A percentile compares a stretch with the other conserved stretches of the same genome.
These are phyloP conservation scores for Aphrocallistes beatrix DNA, from an alignment of 37 sponge, comb jelly and placozoan genomes.

Conservation along the genomic window DNA sequence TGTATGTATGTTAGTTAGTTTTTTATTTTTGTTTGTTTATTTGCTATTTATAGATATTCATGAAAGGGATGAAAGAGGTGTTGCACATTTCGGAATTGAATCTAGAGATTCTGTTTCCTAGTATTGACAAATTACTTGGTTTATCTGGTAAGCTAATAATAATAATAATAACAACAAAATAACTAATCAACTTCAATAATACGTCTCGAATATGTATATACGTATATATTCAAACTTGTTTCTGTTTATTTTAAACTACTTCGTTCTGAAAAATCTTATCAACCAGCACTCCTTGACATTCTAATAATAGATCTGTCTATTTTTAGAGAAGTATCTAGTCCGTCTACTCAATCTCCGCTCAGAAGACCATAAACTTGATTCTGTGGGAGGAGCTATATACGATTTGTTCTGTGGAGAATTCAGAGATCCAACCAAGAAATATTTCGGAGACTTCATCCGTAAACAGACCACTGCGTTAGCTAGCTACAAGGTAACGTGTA, in stretches of 20 bases:
- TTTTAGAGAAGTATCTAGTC: neutral
- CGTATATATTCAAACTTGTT: too few relatives aligned
- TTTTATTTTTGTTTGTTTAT: neutral
- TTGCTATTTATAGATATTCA: neutral
- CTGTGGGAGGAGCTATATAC: neutral
- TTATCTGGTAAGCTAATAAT: neutral
- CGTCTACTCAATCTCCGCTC: neutral
- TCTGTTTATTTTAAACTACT: too few relatives aligned
- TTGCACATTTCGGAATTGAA: neutral
- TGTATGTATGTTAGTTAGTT: neutral
- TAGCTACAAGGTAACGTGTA: neutral
- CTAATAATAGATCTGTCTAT: too few relatives aligned
- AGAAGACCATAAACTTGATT: neutral
- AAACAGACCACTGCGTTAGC: neutral
- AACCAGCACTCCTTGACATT: too few relatives aligned
- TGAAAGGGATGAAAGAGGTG: neutral
- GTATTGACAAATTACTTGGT: neutral
- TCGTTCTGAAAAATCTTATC: too few relatives aligned
- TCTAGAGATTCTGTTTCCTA: constrained; percentile 6
- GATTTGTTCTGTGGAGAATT: neutral
- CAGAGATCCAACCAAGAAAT: neutral
- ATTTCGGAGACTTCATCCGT: neutral
- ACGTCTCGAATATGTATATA: too few relatives aligned
- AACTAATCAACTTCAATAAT: too few relatives aligned
- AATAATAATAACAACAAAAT: too few relatives aligned